A percentile compares a stretch with the other conserved stretches of the same genome.
Evolutionary conservation across 2,113 vertebrate species (phyloP).

Genomic region (Anthoscopus minutus): DNA sequence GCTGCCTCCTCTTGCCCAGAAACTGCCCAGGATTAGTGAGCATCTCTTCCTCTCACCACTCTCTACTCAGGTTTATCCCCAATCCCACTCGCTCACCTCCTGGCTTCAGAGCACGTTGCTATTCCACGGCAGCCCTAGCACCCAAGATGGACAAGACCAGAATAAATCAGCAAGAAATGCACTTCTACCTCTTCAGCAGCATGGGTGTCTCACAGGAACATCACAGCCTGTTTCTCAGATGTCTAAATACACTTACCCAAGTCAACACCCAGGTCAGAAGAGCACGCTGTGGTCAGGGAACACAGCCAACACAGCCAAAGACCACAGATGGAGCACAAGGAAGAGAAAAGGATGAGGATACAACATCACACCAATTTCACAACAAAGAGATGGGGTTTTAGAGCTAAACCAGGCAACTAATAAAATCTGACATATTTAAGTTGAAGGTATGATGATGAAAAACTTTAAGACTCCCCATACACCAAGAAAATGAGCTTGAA

Average conservation of each 20-base stretch:
- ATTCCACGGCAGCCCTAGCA: neutral
- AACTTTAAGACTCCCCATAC: neutral
- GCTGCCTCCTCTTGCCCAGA: neutral
- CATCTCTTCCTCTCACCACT: neutral
- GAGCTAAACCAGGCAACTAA: neutral
- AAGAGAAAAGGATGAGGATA: neutral
- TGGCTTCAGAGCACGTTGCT: neutral
- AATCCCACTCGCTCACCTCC: rapidly evolving
- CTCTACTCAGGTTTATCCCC: neutral
- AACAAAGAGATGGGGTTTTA: neutral
- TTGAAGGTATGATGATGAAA: neutral
- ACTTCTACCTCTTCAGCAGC: neutral
- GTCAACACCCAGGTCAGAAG: neutral
- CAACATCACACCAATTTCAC: neutral
- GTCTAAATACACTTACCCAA: neutral
- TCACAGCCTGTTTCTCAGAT: neutral
- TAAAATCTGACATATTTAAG: neutral
- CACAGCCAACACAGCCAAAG: rapidly evolving
- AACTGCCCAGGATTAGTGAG: neutral
- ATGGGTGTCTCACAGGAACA: neutral
- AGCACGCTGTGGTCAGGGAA: neutral
- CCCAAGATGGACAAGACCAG: neutral
- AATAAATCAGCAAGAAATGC: neutral
- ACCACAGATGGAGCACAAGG: neutral
- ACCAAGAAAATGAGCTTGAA: neutral